These are phyloP conservation scores for Lonchura striata DNA, from an alignment of 2,113 vertebrate species.

Conservation along the genomic window DNA sequence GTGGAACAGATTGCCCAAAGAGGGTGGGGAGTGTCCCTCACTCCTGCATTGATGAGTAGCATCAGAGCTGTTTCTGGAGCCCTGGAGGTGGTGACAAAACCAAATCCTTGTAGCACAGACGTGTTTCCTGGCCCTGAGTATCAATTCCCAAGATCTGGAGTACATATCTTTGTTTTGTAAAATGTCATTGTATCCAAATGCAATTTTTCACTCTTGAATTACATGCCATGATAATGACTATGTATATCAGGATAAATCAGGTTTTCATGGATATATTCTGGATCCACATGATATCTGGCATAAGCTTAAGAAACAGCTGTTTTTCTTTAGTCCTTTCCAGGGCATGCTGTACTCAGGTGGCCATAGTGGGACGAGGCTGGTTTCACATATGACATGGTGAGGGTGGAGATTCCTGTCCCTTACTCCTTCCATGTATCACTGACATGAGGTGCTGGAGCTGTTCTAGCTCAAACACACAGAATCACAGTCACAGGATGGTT, in stretches of 20 bases:
- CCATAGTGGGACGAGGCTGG: background rate
- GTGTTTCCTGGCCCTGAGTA: background rate
- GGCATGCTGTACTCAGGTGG: background rate
- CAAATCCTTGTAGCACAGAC: background rate
- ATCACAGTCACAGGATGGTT: background rate
- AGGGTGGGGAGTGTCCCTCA: background rate
- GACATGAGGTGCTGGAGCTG: background rate
- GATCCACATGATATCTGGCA: background rate
- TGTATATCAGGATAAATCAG: background rate
- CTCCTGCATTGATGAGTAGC: background rate
- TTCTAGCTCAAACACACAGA: background rate
- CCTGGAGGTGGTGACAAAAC: background rate
- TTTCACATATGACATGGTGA: background rate
- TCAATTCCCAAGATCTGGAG: background rate
- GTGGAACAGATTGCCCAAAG: background rate
- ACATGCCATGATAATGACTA: background rate
- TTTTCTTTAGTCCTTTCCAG: background rate
- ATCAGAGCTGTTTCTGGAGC: background rate
- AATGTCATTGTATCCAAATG: background rate
- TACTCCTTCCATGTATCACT: background rate
- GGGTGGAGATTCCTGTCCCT: background rate
- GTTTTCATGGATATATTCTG: background rate
- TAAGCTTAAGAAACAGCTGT: background rate
- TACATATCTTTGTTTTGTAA: background rate
- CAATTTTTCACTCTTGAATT: background rate